Base-by-base conservation (phyloP, 1,140 invertebrate species). In the Trichogramma pretiosum region DNA sequence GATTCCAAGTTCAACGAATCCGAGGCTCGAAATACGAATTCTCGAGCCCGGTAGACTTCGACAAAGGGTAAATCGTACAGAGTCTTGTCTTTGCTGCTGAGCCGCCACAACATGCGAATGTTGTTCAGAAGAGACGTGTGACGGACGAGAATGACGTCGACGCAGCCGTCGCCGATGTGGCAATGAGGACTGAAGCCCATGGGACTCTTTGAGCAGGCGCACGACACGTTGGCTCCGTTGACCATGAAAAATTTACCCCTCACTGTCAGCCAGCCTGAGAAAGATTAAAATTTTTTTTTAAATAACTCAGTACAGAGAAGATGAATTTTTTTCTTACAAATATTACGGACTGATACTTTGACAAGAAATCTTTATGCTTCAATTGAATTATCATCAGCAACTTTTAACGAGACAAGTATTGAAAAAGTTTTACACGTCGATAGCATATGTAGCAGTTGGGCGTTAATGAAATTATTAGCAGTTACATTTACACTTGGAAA, bases 121-220 rank as follows among this genome's bases (percentile, higher is more conserved):
- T 85, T 87, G 58, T 89, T 82, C 11, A 85, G 54, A 34, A 88
- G 55, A 4, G 83, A 83, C 14, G 85, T 86, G 55, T 87, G 80
- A 33, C 76, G 76, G 17, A 91, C 80, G 19, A 92, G 55, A 52
- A 91, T 81, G 42, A 92, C 68, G 64, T 92, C 85, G 35, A 85
- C 70, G 61, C 80, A 85, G 14, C 89, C 89, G 65, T 91, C 85
- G 1, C 86, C 87, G 7, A 90, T 68, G 64, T 92, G 88, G 68
- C 84, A 82, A 48, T 79, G 80, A 0, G 87, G 84, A 42, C 84
- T 84, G 53, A 89, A 80, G 46, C 88, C 88, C 57, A 82, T 77
- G 2, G 85, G 85, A 59, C 80, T 82, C 42, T 82, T 77, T 9
- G 72, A 70, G 63, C 86, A 89, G 0, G 82, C 77, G 64, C 87